Evolutionary conservation across 1,140 invertebrate genomes (phyloP).

Genomic region (Lasioglossum baleicum): DNA sequence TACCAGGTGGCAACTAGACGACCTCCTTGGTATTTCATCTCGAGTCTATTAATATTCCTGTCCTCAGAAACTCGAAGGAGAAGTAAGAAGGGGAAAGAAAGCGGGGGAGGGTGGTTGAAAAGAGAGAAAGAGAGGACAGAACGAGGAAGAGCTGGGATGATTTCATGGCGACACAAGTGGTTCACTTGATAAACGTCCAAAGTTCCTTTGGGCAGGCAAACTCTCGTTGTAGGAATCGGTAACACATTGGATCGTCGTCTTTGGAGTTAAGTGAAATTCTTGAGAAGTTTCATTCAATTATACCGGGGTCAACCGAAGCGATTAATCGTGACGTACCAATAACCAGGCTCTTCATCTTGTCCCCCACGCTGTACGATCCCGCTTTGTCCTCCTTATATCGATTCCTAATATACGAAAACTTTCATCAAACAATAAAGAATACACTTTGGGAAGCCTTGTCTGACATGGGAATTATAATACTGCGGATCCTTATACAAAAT

Average conservation of each 20-base stretch:
- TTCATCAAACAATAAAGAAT: slow-evolving; percentile 26
- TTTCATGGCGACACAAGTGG: slow-evolving; percentile 44
- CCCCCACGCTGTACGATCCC: neutral
- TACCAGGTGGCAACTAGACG: slow-evolving; percentile 21
- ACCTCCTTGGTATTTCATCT: slow-evolving; percentile 60
- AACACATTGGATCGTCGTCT: slow-evolving; percentile 66
- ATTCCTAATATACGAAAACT: slow-evolving; percentile 27
- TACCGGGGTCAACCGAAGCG: slow-evolving; percentile 57
- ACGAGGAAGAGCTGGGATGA: slow-evolving; percentile 21
- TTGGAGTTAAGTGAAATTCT: slow-evolving; percentile 70
- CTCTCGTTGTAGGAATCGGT: slow-evolving; percentile 60
- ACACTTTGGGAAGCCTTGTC: slow-evolving; percentile 10
- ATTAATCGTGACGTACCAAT: slow-evolving; percentile 67
- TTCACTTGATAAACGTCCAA: slow-evolving; percentile 59
- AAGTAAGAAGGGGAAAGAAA: neutral
- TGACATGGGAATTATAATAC: slow-evolving; percentile 10
- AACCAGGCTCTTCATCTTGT: slow-evolving; percentile 44
- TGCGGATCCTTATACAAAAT: too few species aligned
- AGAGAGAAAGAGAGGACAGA: neutral
- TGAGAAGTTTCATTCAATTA: slow-evolving; percentile 73
- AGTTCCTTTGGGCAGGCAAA: slow-evolving; percentile 42
- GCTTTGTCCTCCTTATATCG: slow-evolving; percentile 36
- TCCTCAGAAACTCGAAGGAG: neutral
- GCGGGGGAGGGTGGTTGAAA: too few species aligned
- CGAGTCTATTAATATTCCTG: slow-evolving; percentile 65